Evolutionary conservation across 2,113 vertebrate species (phyloP).

Genomic region (Carlito syrichta): DNA sequence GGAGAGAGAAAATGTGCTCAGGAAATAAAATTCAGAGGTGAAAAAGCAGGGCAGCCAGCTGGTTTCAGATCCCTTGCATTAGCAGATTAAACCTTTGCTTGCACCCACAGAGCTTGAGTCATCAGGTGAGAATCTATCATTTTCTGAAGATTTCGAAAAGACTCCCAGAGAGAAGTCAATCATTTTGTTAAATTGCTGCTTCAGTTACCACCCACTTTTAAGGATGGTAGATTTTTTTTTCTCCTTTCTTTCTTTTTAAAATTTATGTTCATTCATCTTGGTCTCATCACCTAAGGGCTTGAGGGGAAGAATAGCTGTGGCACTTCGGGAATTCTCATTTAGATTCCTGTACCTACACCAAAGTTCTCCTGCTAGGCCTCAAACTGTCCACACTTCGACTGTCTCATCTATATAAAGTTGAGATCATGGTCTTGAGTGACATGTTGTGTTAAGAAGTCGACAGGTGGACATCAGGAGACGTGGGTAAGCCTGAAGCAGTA

Average conservation of each 20-base stretch:
- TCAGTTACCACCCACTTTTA: slow-evolving; percentile 9
- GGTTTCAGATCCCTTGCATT: neutral
- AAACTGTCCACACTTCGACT: neutral
- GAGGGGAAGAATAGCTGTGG: neutral
- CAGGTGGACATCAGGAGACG: neutral
- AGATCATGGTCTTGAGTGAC: neutral
- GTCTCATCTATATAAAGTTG: neutral
- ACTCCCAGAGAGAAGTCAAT: slow-evolving; percentile 17
- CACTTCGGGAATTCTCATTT: neutral
- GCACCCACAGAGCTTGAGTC: neutral
- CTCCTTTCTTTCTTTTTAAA: neutral
- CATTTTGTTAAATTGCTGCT: slow-evolving; percentile 34
- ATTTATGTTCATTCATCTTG: slow-evolving; percentile 26
- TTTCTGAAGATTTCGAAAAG: neutral
- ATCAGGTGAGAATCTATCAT: slow-evolving; percentile 20
- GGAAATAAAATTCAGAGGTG: slow-evolving; percentile 46
- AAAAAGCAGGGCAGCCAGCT: slow-evolving; percentile 35
- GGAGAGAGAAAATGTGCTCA: slow-evolving; percentile 26
- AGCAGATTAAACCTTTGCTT: slow-evolving; percentile 6
- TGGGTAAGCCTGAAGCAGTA: neutral
- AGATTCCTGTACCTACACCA: neutral
- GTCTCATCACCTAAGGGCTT: neutral
- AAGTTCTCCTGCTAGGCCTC: neutral
- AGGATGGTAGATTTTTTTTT: neutral
- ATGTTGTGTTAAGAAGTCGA: neutral